Conservation (phyloP, 2,888 invertebrate species). For the Endotricha flammealis region DNA sequence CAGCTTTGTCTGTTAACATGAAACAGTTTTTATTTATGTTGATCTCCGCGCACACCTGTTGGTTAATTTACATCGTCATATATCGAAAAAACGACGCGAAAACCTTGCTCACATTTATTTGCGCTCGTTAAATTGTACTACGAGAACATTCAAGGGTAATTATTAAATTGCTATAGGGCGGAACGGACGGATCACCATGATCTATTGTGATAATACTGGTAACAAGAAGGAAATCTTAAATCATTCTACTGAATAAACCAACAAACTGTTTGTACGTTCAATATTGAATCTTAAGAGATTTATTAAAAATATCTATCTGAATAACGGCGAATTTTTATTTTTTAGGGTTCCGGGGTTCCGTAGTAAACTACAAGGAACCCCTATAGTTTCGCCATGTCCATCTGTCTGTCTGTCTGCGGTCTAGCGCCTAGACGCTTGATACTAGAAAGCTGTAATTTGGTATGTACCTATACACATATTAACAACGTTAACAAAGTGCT, state of each 20-base stretch:
- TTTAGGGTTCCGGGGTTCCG: too few species aligned
- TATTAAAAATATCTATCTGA: too few species aligned
- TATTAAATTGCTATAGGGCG: conserved; percentile 42
- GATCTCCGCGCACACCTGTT: conserved; percentile 49
- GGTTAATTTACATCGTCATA: conserved; percentile 41
- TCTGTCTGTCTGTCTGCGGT: too few species aligned
- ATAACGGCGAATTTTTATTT: too few species aligned
- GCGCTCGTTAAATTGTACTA: conserved; percentile 35
- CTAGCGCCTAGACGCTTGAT: too few species aligned
- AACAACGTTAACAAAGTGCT: too few species aligned
- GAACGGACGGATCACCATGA: conserved; percentile 31
- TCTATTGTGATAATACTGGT: conserved; percentile 37
- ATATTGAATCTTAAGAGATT: conserved; percentile 16
- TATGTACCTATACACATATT: too few species aligned
- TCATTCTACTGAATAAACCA: conserved; percentile 40
- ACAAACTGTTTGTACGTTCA: conserved; percentile 27
- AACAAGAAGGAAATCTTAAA: conserved; percentile 37
- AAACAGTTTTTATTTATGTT: conserved; percentile 39
- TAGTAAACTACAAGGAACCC: too few species aligned
- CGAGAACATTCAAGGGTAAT: conserved; percentile 37
- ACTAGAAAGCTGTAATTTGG: too few species aligned
- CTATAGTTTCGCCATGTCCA: too few species aligned
- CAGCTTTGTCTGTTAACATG: background rate
- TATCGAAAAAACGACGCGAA: conserved; percentile 29
- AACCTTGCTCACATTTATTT: conserved; percentile 34